These are phyloP conservation scores for Netelia virgata DNA, from an alignment of 2,888 invertebrate genomes.

Conservation along the genomic window DNA sequence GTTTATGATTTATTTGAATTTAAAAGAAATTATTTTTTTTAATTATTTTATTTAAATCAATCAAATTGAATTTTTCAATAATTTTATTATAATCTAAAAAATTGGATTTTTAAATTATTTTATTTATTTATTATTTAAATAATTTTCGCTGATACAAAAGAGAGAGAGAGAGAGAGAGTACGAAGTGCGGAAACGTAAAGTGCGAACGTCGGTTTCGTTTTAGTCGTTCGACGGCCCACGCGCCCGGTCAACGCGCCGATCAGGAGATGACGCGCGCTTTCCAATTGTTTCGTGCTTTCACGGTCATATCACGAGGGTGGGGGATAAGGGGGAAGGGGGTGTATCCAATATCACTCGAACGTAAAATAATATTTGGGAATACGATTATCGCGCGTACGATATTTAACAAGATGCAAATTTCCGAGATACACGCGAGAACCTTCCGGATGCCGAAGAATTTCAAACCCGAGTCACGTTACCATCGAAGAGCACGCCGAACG, in stretches of 20 bases:
- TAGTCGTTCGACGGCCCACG: neutral
- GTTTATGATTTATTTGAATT: no score
- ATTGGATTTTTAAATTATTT: neutral
- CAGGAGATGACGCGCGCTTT: neutral
- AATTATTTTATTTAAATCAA: neutral
- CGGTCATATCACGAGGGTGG: constrained; percentile 19
- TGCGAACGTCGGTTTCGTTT: neutral
- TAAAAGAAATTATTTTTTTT: neutral
- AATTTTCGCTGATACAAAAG: no score
- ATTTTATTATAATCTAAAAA: neutral
- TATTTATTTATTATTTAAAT: neutral
- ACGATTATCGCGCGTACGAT: constrained; percentile 35
- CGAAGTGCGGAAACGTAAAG: neutral
- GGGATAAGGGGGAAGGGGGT: no score
- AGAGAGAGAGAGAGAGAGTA: neutral
- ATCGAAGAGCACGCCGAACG: neutral
- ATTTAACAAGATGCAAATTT: constrained; percentile 32
- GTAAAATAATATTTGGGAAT: constrained; percentile 46
- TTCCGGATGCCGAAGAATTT: constrained; percentile 43
- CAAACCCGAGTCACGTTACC: constrained; percentile 28
- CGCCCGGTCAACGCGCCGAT: neutral
- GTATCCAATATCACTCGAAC: neutral
- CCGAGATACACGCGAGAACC: constrained; percentile 16
- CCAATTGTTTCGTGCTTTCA: constrained; percentile 39
- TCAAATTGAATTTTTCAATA: neutral